phyloP scores from a whole-genome alignment of 2,888 invertebrate genomes.

The Rhamnusium bicolor region DNA sequence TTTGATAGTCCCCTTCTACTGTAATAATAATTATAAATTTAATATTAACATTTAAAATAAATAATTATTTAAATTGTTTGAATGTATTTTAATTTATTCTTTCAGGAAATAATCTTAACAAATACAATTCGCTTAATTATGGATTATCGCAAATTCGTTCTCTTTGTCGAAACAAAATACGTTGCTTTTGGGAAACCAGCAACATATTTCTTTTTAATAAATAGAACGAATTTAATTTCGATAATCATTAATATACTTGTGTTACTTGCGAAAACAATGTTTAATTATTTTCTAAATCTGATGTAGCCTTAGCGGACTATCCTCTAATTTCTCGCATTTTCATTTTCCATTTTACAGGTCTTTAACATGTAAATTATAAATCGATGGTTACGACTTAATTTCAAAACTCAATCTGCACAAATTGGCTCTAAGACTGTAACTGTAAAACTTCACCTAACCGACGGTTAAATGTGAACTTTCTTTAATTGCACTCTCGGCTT shows the following conservation, averaged over 20 bases:
- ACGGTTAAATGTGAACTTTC: constrained; percentile 30
- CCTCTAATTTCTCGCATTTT: constrained; percentile 23
- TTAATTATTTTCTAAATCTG: constrained; percentile 25
- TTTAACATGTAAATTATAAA: constrained; percentile 41
- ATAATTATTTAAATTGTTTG: too few species aligned
- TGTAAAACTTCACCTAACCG: constrained; percentile 33
- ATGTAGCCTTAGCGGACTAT: not conserved
- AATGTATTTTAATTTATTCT: too few species aligned
- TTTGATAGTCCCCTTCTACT: too few species aligned
- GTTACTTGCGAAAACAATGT: not conserved
- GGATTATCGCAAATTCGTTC: too few species aligned
- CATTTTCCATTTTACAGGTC: constrained; percentile 34
- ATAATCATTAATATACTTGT: too few species aligned
- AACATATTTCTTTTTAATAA: not conserved
- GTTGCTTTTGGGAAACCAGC: too few species aligned
- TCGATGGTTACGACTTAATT: constrained; percentile 40
- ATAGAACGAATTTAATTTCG: too few species aligned
- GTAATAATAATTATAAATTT: too few species aligned
- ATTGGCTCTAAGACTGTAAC: constrained; percentile 37
- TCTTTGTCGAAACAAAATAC: too few species aligned
- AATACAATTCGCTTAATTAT: too few species aligned
- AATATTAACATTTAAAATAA: too few species aligned
- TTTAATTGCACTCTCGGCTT: constrained; percentile 37
- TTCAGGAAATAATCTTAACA: too few species aligned
- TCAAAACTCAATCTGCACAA: constrained; percentile 41